These are phyloP conservation scores for Octodonta nipae DNA, from an alignment of 2,888 invertebrate species.

Conservation along the genomic window DNA sequence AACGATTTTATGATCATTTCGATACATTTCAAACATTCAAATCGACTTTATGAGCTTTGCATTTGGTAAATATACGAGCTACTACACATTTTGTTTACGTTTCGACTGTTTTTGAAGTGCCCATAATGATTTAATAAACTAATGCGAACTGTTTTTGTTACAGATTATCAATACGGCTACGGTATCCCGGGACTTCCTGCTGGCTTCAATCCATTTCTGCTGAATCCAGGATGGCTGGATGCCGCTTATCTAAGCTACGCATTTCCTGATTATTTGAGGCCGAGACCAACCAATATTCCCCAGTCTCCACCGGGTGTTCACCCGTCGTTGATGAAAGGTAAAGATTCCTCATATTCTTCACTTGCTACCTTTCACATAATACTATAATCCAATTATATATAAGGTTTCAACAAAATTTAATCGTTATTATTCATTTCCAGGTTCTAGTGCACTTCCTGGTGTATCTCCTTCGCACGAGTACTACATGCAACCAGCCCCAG, in stretches of 20 bases:
- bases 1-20: conserved; percentile 22
- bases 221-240: conserved; percentile 69
- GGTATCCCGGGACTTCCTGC: conserved; percentile 47
- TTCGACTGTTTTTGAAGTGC: conserved; percentile 4
- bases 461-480: conserved; percentile 16
- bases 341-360: conserved; percentile 5
- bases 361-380: no score
- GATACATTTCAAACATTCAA: conserved; percentile 21
- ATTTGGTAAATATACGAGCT: conserved; percentile 20
- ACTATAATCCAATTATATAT: no score
- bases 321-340: conserved; percentile 27
- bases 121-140: neutral
- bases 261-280: conserved; percentile 56
- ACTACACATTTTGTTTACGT: conserved; percentile 8
- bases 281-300: conserved; percentile 32
- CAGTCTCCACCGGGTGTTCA: conserved; percentile 26
- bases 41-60: conserved; percentile 23
- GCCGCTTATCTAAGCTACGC: conserved; percentile 68
- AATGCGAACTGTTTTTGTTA: conserved; percentile 29
- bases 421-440: conserved; percentile 13
- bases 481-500: conserved; percentile 15
- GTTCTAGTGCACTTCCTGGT: conserved; percentile 10
- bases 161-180: conserved; percentile 70
- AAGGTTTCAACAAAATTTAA: conserved; percentile 1
- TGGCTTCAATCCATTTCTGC: conserved; percentile 62